Evolutionary conservation across 2,113 vertebrate genomes (phyloP), one percentile per base, ranked within the genome.

Genomic region (Scophthalmus maximus): DNA sequence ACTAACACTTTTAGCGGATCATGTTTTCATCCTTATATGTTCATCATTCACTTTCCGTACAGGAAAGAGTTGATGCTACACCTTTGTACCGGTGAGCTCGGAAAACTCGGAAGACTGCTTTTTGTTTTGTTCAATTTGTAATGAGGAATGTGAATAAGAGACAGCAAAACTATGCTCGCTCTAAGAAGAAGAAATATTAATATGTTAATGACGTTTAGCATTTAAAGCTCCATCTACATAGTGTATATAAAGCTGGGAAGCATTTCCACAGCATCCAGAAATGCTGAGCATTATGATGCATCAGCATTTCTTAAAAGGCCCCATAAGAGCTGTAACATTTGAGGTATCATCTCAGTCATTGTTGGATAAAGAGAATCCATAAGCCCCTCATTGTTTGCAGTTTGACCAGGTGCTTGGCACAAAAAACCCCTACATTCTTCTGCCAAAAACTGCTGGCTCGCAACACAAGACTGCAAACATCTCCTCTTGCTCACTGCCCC

Each of bases 341-440:
- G 38, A 77, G 78, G 84, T 89, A 91, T 91, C 90, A 82, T 92
- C 86, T 85, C 83, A 80, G 84, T 76, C 74, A 65, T 87, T 68
- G 84, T 76, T 88, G 88, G 89, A 91, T 86, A 90, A 93, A 92
- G 87, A 76, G 76, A 83, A 88, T 93, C 85, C 82, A 87, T 93
- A 91, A 94, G 90, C 87, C 87, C 81, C 88, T 92, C 88, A 93
- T 93, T 93, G 93, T 92, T 89, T 93, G 85, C 91, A 89, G 89
- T 91, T 89, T 93, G 92, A 93, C 92, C 93, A 94, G 92, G 93
- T 93, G 92, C 90, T 92, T 93, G 92, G 93, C 93, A 91, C 82
- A 83, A 78, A 74, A 88, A 88, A 76, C 71, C 76, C 62, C 77
- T 53, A 82, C 67, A 66, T 83, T 76, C 61, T 65, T 81, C 89